phyloP scores from a whole-genome alignment of 2,888 invertebrate genomes.

The Xylophagus ater region DNA sequence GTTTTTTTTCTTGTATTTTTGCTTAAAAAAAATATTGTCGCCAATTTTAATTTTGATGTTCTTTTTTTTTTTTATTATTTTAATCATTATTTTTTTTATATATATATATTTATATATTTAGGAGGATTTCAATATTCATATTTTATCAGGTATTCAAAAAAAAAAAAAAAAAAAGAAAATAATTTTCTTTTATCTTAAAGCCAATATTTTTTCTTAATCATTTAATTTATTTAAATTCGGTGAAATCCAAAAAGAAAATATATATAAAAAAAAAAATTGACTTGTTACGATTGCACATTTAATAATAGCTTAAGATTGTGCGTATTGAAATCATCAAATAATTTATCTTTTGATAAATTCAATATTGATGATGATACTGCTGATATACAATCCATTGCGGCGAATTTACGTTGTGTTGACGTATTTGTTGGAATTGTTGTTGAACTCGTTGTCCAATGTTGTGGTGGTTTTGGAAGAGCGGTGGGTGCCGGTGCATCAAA shows the following conservation, averaged over 20 bases:
- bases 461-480: conserved; percentile 67
- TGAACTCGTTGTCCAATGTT: conserved; percentile 54
- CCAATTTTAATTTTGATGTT: too few relatives aligned
- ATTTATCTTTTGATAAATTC: conserved; percentile 34
- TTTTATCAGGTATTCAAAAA: too few relatives aligned
- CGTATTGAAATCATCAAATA: conserved; percentile 42
- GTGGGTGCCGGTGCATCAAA: conserved; percentile 70
- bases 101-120: too few relatives aligned
- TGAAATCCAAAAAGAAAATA: too few relatives aligned
- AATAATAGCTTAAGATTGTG: conserved; percentile 52
- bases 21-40: too few relatives aligned
- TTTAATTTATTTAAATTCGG: neutral
- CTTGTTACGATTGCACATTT: conserved; percentile 45
- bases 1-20: too few relatives aligned
- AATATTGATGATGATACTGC: conserved; percentile 10
- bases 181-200: too few relatives aligned
- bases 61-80: too few relatives aligned
- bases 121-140: too few relatives aligned
- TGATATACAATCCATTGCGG: conserved; percentile 37
- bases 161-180: too few relatives aligned
- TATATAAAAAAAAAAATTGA: too few relatives aligned
- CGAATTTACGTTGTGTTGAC: conserved; percentile 14
- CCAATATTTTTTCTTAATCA: neutral
- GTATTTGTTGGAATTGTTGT: neutral
- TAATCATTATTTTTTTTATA: too few relatives aligned